Evolutionary conservation across 1,140 invertebrate species (phyloP), one percentile per base, ranked within the genome.

Genomic region (Lucilia cuprina): DNA sequence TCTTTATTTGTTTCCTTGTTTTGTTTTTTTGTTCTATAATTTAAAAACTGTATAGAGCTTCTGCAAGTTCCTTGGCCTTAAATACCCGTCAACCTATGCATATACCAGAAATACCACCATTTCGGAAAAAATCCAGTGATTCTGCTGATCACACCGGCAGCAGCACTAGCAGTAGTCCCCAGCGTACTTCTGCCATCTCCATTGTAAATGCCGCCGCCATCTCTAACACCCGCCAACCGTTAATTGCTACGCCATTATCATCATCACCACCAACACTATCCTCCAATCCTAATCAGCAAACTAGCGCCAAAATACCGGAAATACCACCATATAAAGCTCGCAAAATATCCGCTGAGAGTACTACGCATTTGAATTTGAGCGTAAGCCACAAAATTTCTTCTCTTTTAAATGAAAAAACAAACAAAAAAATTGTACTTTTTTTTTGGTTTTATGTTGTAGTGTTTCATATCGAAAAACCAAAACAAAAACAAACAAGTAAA

Each of bases 81-180:
- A 88, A 86, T 87, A 86, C 85, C 21, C 70, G 87, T 75, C 92
- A 87, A 88, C 91, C 87, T 86, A 92, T 88, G 85, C 92, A 86
- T 88, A 92, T 91, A 90, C 87, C 92, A 89, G 89, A 92, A 86
- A 93, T 93, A 86, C 93, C 93, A 70, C 93, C 93, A 7, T 93
- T 93, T 87, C 90, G 89, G 77, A 89, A 92, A 91, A 86, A 91
- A 87, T 90, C 90, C 7, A 89, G 84, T 70, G 89, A 90, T 75
- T 90, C 89, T 21, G 87, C 88, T 77, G 89, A 89, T 77, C 86
- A 87, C 25, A 89, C 87, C 10, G 86, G 86, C 82, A 89, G 87
- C 86, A 90, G 89, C 84, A 87, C 86, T n/a, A 83, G 86, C 84
- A 89, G 88, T 87, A 91, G 89, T 87, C 89, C 88, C 5, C 88